A percentile compares a stretch with the other conserved stretches of the same genome.
phyloP scores from a whole-genome alignment of 1,140 invertebrate species.

The Megathymus violae region DNA sequence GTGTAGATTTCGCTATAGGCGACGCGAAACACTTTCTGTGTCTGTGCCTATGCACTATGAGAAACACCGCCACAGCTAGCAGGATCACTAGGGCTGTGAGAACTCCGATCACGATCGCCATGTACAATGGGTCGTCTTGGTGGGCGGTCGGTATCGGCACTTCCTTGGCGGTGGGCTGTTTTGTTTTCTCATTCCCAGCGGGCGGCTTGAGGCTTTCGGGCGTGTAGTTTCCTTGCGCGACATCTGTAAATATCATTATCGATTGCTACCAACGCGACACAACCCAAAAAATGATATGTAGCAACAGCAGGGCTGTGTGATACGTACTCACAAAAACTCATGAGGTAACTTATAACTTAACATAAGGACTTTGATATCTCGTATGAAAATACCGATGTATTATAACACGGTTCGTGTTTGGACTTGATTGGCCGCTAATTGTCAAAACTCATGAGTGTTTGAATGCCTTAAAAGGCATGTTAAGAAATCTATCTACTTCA shows the following conservation, averaged over 20 bases:
- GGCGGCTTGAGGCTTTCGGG: conserved; percentile 82
- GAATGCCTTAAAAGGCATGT: too few species aligned
- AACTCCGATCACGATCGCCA: conserved; percentile 92
- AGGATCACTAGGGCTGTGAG: conserved; percentile 91
- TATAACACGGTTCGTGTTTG: too few species aligned
- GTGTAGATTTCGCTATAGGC: conserved; percentile 87
- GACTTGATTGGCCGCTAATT: too few species aligned
- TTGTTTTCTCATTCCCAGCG: conserved; percentile 80
- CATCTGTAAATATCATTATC: conserved; percentile 84
- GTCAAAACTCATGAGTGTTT: too few species aligned
- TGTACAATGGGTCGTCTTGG: conserved; percentile 89
- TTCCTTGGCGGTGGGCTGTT: conserved; percentile 80
- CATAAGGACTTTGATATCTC: too few species aligned
- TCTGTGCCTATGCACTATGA: conserved; percentile 90
- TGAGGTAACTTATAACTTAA: too few species aligned
- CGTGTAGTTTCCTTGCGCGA: conserved; percentile 90
- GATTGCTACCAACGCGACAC: too few species aligned
- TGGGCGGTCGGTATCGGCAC: conserved; percentile 87
- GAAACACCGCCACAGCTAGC: conserved; percentile 89
- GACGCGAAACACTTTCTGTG: conserved; percentile 91
- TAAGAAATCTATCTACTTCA: too few species aligned
- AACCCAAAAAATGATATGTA: too few species aligned
- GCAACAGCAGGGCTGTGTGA: too few species aligned
- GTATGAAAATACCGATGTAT: too few species aligned
- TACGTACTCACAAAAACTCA: too few species aligned